Base-by-base conservation (phyloP, 2,888 invertebrate species). In the Augochlorella aurata region DNA sequence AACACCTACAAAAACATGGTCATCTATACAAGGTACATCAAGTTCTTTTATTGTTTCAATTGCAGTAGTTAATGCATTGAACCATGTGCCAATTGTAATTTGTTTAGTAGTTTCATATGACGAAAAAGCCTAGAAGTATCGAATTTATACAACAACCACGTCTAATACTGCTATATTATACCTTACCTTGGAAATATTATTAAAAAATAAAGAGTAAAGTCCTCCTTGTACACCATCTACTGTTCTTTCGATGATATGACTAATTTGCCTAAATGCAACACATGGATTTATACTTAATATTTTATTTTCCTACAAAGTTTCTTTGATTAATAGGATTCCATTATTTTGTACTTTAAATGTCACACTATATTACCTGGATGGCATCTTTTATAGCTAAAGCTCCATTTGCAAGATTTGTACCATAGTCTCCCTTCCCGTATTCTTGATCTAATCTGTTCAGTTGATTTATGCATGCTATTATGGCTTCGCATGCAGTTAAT, bases 161-260 rank as follows among this genome's bases (percentile, higher is more conserved):
- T 47, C 68, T 52, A 18, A 72, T 61, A 29, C 49, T 18, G 8
- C 18, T 24, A 54, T 72, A 61, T 58, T 24, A 29, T 29, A 47
- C n/a, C 74, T 82, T 74, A 94, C 93, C 81, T 95, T 94, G 0
- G 95, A 95, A 1, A 95, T 95, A 0, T 96, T 95, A 7, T 96
- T 94, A 79, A 97, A 95, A 74, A 97, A 95, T 84, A 97, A 94
- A 70, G 96, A 95, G 94, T 97, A 97, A 67, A 97, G 94, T 5
- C 96, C 97, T 1, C 97, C 97, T 7, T 96, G 95, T 0, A 96
- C 95, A 0, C 97, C 97, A 0, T 96, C 96, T 95, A 97, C 96
- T 75, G 94, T 94, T 16, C 94, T 94, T 91, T 97, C 96, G 0
- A 96, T 95, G 4, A 96, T 94, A 82, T 94, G 94, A 9, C 96